phyloP scores from a whole-genome alignment of 1,140 invertebrate species.

The Drosophila repleta region DNA sequence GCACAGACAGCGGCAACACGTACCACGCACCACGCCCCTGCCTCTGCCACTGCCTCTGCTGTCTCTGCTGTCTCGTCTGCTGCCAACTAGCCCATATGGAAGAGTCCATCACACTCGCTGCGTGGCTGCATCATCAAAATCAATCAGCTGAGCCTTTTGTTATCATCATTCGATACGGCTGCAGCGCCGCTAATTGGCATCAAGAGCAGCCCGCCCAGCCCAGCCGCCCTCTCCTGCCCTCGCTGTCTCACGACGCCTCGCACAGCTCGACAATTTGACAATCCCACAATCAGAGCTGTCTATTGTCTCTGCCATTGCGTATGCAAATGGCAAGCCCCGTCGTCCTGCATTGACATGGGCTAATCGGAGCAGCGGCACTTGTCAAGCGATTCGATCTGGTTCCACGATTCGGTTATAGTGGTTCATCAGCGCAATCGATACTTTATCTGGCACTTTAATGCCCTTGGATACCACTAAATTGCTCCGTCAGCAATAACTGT shows the following conservation, averaged over 20 bases:
- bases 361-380: constrained; percentile 32
- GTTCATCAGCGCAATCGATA: constrained; percentile 25
- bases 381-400: constrained; percentile 33
- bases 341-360: constrained; percentile 7
- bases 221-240: background rate
- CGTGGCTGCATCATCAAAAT: constrained; percentile 39
- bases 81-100: background rate
- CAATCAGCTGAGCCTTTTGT: constrained; percentile 42
- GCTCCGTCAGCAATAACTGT: constrained; percentile 13
- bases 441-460: background rate
- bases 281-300: constrained; percentile 35
- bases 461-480: constrained; percentile 5
- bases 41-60: background rate
- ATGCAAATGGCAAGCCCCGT: constrained; percentile 40
- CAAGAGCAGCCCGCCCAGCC: constrained; percentile 7
- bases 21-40: constrained; percentile 24
- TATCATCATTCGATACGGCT: constrained; percentile 34
- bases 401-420: constrained; percentile 24
- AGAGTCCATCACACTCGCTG: constrained; percentile 13
- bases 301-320: constrained; percentile 37
- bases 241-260: background rate
- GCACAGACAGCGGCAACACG: constrained; percentile 59
- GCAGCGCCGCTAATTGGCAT: constrained; percentile 53
- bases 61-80: background rate
- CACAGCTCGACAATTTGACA: constrained; percentile 6